Evolutionary conservation across 1,140 invertebrate genomes (phyloP), one percentile per base, ranked within the genome.

Genomic region (Plectrocnemia conspersa): DNA sequence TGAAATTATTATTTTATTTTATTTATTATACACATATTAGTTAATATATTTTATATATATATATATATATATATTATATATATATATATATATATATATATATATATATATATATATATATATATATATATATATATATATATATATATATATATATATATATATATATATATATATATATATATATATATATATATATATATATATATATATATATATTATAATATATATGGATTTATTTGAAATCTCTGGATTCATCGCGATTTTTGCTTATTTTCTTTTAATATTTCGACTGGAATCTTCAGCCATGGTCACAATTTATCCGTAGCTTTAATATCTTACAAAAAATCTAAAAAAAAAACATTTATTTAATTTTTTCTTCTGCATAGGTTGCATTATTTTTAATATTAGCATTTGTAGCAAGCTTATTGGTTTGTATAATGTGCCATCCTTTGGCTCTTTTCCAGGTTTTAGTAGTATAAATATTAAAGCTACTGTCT

Each of bases 11-110:
- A 13, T 35, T 35, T 35, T 35, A 4, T 35, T 11, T 13, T 35
- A 15, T 35, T 35, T 29, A 16, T 13, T 13, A 7, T 16, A 45
- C 9, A 24, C 16, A 22, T 21, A 11, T 2, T 15, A 24, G 16
- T 16, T 42, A 42, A 18, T 42, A 18, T 42, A 5, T 22, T 6
- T 23, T 3, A 48, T 6, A 24, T 42, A 18, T 4, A 38, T 7
- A 7, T 38, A 38, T 38, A 38, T 7, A n/a, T 16, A 18, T 42
- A 16, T 42, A 42, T 42, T 7, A 19, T 4, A n/a, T 42, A 42
- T 42, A n/a, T n/a, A n/a, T 16, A 42, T 42, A n/a, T 29, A 29
- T 29, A 29, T 29, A 29, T 29, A 13, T 29, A 29, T 29, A 29
- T 29, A 29, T 29, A 13, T 29, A 29, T 29, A 29, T 29, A 29